Conservation (phyloP, 2,888 invertebrate genomes). For the Lypha dubia region DNA sequence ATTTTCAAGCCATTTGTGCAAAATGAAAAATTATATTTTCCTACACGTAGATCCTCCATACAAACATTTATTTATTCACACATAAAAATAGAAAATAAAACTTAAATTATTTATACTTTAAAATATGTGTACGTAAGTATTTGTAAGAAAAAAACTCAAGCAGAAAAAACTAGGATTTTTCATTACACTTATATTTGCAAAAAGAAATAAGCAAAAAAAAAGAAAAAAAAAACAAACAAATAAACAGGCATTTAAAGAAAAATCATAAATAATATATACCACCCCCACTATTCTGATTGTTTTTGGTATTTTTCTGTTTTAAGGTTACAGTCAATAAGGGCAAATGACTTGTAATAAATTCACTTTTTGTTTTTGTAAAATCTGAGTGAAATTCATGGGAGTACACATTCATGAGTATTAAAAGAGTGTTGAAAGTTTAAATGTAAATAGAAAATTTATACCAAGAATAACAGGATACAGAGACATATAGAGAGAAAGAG, state of each 20-base stretch:
- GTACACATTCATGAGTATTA: not conserved
- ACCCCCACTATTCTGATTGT: constrained; percentile 76
- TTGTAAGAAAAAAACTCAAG: not conserved
- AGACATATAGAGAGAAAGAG: not conserved
- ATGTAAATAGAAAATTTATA: not conserved
- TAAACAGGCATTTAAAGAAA: constrained; percentile 44
- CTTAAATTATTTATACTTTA: constrained; percentile 31
- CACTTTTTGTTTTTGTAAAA: constrained; percentile 45
- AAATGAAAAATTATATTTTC: constrained; percentile 16
- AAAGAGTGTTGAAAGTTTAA: not conserved
- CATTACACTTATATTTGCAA: not conserved
- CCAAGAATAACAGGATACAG: not conserved
- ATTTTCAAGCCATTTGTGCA: constrained; percentile 39
- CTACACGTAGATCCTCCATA: not conserved
- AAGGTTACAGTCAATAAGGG: constrained; percentile 79
- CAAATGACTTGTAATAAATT: constrained; percentile 70
- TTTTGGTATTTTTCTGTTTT: constrained; percentile 47
- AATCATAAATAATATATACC: constrained; percentile 77
- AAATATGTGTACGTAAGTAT: constrained; percentile 28
- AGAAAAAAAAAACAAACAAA: constrained; percentile 35
- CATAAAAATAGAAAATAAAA: constrained; percentile 35
- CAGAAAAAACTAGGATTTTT: not conserved
- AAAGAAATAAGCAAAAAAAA: constrained; percentile 26
- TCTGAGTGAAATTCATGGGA: constrained; percentile 47
- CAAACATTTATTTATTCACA: not conserved